phyloP scores from a whole-genome alignment of 2,113 vertebrate species.

The human region GRCh38 chr2:165630501-165631000 shows the following conservation, averaged over 20 bases:
- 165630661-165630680: not conserved
- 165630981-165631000: conserved; percentile 55
- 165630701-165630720: not conserved
- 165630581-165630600: not conserved
- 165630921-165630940: conserved; percentile 45
- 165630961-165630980: conserved; percentile 54
- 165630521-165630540: not conserved
- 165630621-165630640: not conserved
- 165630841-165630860: not conserved
- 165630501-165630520: not conserved
- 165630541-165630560: not conserved
- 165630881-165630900: conserved; percentile 3
- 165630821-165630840: not conserved
- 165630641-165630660: not conserved
- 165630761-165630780: conserved; percentile 27
- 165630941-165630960: conserved; percentile 47
- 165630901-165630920: not conserved
- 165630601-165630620: not conserved
- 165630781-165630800: not conserved
- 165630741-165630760: conserved; percentile 33
- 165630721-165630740: not conserved
- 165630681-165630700: not conserved
- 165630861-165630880: conserved; percentile 32
- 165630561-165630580: not conserved
- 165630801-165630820: not conserved